Evolutionary conservation across 2,888 invertebrate genomes (phyloP).

Genomic region (Myathropa florea): DNA sequence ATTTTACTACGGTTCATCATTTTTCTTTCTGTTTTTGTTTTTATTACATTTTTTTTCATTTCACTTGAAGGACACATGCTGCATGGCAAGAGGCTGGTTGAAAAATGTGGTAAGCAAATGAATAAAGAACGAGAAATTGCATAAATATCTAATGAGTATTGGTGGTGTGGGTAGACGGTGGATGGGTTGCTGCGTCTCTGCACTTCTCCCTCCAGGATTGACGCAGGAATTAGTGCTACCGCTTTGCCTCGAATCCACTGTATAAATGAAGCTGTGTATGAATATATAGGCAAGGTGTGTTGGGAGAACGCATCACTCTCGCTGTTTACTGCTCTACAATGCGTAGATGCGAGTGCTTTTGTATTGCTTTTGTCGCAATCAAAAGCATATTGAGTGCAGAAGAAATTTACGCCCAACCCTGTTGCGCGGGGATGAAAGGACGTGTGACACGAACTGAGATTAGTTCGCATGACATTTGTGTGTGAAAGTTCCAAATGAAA

Average conservation of each 20-base stretch:
- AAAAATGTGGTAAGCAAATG: slow-evolving; percentile 3
- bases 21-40: neutral
- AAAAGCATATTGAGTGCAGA: slow-evolving; percentile 69
- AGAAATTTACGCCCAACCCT: slow-evolving; percentile 16
- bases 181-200: neutral
- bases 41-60: slow-evolving; percentile 11
- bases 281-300: neutral
- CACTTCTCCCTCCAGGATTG: slow-evolving; percentile 34
- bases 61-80: slow-evolving; percentile 27
- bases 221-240: slow-evolving; percentile 40
- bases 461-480: slow-evolving; percentile 47
- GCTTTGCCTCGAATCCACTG: neutral
- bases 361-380: slow-evolving; percentile 54
- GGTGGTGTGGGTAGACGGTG: too few relatives aligned
- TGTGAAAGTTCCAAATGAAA: slow-evolving; percentile 61
- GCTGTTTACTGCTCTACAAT: slow-evolving; percentile 10
- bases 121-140: slow-evolving; percentile 60
- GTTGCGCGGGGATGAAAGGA: neutral
- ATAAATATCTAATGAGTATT: slow-evolving; percentile 67
- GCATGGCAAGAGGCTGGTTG: neutral
- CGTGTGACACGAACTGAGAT: slow-evolving; percentile 37
- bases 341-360: slow-evolving; percentile 28
- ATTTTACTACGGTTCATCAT: slow-evolving; percentile 38
- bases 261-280: neutral
- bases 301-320: neutral